These are phyloP conservation scores for Zaprionus tsacasi DNA, from an alignment of 1,140 invertebrate genomes.

Conservation along the genomic window DNA sequence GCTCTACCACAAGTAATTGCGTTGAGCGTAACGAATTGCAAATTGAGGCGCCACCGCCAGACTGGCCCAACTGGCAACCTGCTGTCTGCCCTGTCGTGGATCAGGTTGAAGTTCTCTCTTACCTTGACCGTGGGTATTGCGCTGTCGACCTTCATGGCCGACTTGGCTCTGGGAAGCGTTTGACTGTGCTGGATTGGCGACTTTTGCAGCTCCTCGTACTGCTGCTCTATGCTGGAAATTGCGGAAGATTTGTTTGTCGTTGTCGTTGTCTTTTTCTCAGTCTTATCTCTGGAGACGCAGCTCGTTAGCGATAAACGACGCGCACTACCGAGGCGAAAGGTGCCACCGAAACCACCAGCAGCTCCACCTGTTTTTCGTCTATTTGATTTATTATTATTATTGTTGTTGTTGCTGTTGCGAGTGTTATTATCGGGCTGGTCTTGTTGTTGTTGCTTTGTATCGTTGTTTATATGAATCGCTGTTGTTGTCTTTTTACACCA, in stretches of 20 bases:
- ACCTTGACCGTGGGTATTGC: constrained; percentile 53
- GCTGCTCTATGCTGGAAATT: constrained; percentile 40
- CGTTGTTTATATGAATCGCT: constrained; percentile 65
- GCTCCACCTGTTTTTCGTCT: constrained; percentile 50
- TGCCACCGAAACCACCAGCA: constrained; percentile 49
- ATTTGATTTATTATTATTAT: constrained; percentile 59
- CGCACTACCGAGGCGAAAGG: constrained; percentile 66
- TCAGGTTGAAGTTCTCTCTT: constrained; percentile 9
- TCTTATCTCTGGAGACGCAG: constrained; percentile 63
- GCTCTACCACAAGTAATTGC: constrained; percentile 22
- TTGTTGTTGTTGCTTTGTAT: constrained; percentile 22
- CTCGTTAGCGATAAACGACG: constrained; percentile 71
- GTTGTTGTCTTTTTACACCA: constrained; percentile 81
- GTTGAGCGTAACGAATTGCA: constrained; percentile 23
- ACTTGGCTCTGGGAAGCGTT: constrained; percentile 23
- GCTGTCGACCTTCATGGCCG: constrained; percentile 46
- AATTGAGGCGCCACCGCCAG: constrained; percentile 12
- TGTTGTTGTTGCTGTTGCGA: constrained; percentile 7
- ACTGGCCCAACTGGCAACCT: neutral
- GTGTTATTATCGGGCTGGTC: constrained; percentile 14
- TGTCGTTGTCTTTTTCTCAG: constrained; percentile 23
- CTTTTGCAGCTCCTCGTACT: constrained; percentile 29
- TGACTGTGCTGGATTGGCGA: neutral
- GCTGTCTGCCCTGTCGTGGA: neutral
- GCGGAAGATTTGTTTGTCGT: constrained; percentile 8